These are phyloP conservation scores for Hormaphis cornu DNA, from an alignment of 1,140 invertebrate genomes.

Conservation along the genomic window DNA sequence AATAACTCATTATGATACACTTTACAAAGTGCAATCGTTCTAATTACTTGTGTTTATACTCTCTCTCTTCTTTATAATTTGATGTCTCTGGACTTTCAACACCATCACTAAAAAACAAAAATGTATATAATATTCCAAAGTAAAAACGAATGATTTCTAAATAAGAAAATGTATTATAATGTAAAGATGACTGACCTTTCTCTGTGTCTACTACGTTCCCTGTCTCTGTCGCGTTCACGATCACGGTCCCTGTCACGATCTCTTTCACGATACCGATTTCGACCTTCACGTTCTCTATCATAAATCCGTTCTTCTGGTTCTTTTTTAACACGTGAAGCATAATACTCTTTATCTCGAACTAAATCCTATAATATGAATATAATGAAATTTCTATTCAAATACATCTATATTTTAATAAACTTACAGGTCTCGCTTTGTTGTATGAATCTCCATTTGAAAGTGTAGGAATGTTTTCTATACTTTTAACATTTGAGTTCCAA, in stretches of 20 bases:
- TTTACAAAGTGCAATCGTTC: neutral
- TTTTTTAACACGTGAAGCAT: conserved; percentile 23
- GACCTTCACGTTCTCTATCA: conserved; percentile 31
- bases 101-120: conserved; percentile 1
- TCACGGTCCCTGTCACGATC: conserved; percentile 32
- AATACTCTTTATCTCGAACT: conserved; percentile 23
- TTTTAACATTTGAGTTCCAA: conserved; percentile 24
- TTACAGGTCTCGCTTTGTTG: conserved; percentile 13
- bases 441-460: conserved; percentile 18
- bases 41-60: conserved; percentile 30
- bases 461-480: conserved; percentile 28
- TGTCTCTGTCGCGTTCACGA: conserved; percentile 33
- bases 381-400: neutral
- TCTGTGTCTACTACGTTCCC: conserved; percentile 32
- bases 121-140: neutral
- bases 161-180: neutral
- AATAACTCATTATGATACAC: neutral
- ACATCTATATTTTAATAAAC: neutral
- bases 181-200: conserved; percentile 32
- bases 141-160: neutral
- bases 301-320: conserved; percentile 34
- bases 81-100: conserved; percentile 24
- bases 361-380: neutral
- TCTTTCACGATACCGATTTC: conserved; percentile 34
- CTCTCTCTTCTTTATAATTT: conserved; percentile 28